Percentiles rank a stretch among this genome's conserved stretches.
Conservation (phyloP, 2,113 vertebrate species). For the Boulengeromyrus knoepffleri region DNA sequence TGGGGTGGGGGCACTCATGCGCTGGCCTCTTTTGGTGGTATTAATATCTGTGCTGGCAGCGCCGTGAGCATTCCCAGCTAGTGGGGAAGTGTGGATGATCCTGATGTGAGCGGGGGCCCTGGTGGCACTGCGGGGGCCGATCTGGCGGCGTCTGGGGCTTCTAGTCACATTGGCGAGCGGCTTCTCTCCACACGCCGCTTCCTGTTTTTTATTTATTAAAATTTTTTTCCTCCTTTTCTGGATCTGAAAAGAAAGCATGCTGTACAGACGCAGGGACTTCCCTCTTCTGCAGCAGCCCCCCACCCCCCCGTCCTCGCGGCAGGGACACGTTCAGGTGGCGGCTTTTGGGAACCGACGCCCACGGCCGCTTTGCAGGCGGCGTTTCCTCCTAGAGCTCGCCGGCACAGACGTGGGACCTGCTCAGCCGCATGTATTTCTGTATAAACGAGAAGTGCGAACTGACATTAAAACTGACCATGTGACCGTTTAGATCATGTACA, state of each 20-base stretch:
- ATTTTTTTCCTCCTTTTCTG: not conserved
- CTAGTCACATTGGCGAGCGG: not conserved
- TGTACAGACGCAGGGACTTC: not conserved
- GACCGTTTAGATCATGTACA: not conserved
- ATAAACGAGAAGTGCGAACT: not conserved
- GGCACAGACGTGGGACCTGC: not conserved
- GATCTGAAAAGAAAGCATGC: not conserved
- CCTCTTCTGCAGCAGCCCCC: not conserved
- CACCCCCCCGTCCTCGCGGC: not conserved
- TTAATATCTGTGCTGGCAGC: not conserved
- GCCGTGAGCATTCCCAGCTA: not conserved
- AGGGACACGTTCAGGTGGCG: not conserved
- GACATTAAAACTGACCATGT: not conserved
- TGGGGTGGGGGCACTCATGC: not conserved
- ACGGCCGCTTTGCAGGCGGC: no score
- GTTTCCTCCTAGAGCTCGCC: not conserved
- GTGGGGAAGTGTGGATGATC: not conserved
- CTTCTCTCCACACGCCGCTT: not conserved
- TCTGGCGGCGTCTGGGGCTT: not conserved
- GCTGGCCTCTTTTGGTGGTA: not conserved
- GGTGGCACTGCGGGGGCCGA: not conserved
- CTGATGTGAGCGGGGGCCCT: not conserved
- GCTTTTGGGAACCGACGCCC: not conserved
- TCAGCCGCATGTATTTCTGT: not conserved
- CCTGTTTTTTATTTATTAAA: not conserved